phyloP scores from a whole-genome alignment of 2,888 invertebrate genomes.

The Synergus itoensis region DNA sequence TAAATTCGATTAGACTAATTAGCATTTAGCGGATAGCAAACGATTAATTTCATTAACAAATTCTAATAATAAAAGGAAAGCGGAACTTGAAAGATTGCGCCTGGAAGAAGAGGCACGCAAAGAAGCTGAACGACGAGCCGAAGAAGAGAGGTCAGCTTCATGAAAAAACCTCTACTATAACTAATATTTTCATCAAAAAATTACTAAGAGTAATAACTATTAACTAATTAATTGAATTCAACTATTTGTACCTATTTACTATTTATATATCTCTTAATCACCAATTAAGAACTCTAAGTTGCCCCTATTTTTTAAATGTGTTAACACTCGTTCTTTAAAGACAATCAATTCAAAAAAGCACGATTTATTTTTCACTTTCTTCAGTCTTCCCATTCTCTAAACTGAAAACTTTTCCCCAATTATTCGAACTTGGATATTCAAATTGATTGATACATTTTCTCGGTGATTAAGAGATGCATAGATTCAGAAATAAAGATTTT shows the following conservation, averaged over 20 bases:
- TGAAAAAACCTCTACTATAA: constrained; percentile 9
- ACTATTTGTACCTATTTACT: neutral
- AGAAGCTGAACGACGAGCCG: constrained; percentile 61
- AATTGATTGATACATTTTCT: neutral
- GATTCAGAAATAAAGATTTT: constrained; percentile 30
- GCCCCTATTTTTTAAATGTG: neutral
- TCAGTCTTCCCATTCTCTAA: neutral
- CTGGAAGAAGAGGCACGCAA: constrained; percentile 58
- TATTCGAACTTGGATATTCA: neutral
- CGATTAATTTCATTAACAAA: constrained; percentile 25
- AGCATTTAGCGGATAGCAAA: constrained; percentile 3
- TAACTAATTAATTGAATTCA: neutral
- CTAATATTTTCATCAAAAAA: constrained; percentile 19
- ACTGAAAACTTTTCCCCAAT: neutral
- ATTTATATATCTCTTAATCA: constrained; percentile 2
- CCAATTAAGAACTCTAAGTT: neutral
- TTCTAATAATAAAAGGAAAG: constrained; percentile 40
- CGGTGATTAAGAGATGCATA: neutral
- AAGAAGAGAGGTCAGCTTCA: constrained; percentile 65
- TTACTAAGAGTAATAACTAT: constrained; percentile 18
- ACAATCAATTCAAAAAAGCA: neutral
- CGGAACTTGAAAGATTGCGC: constrained; percentile 43
- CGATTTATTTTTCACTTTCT: neutral
- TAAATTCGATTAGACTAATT: constrained; percentile 19
- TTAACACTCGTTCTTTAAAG: neutral